These are phyloP conservation scores for Chaenodraco wilsoni DNA, from an alignment of 2,797 vertebrate genomes.

Conservation along the genomic window DNA sequence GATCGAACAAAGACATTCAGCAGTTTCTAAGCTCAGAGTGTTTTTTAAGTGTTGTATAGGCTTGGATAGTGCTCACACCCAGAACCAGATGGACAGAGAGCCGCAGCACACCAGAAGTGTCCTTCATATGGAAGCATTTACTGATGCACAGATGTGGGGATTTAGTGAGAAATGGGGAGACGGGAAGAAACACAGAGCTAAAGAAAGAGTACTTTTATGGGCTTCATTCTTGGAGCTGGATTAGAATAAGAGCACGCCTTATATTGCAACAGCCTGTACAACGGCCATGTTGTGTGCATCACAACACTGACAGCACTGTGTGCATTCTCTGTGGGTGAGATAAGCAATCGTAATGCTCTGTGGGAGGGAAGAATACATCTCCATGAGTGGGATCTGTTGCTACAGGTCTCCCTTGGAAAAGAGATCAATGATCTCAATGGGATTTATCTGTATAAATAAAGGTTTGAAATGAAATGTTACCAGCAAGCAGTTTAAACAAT, in stretches of 20 bases:
- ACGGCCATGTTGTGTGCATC: slow-evolving; percentile 49
- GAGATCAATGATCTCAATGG: no score
- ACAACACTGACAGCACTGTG: slow-evolving; percentile 48
- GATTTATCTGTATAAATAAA: no score
- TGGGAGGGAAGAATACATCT: slow-evolving; percentile 54
- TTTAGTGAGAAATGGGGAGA: slow-evolving; percentile 28
- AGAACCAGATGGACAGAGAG: slow-evolving; percentile 62
- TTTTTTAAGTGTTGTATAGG: slow-evolving; percentile 18
- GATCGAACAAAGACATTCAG: slow-evolving; percentile 2
- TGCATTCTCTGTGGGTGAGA: slow-evolving; percentile 61
- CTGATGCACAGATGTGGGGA: slow-evolving; percentile 65
- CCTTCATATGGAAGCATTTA: slow-evolving; percentile 79
- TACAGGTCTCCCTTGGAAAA: no score
- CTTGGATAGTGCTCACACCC: slow-evolving; percentile 35
- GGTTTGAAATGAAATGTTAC: neutral
- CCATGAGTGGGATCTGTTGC: slow-evolving; percentile 29
- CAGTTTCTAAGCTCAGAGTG: neutral
- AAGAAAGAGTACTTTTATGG: slow-evolving; percentile 36
- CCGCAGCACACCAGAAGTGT: slow-evolving; percentile 48
- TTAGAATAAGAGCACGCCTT: slow-evolving; percentile 15
- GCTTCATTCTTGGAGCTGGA: slow-evolving; percentile 18
- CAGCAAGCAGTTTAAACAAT: slow-evolving; percentile 20
- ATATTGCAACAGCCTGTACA: slow-evolving; percentile 30
- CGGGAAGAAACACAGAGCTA: slow-evolving; percentile 3
- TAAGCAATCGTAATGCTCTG: slow-evolving; percentile 53